Percentiles rank a stretch among this genome's conserved stretches.
These are phyloP conservation scores for Trichonephila clavipes DNA, from an alignment of 1,140 invertebrate species.

Conservation along the genomic window DNA sequence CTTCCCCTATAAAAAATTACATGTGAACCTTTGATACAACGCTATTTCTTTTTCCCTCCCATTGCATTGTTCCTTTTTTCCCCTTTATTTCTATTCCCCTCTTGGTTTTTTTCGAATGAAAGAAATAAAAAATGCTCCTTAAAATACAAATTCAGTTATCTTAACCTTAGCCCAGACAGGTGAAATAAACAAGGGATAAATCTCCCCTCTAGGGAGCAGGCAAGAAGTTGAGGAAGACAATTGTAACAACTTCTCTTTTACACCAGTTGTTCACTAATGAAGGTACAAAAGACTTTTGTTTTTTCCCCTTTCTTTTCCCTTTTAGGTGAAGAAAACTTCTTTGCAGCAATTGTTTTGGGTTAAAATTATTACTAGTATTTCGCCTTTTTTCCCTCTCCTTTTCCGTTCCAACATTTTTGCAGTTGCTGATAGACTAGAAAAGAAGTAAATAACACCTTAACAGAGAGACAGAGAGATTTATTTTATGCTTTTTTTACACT, in stretches of 20 bases:
- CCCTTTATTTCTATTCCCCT: background rate
- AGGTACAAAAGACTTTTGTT: conserved; percentile 47
- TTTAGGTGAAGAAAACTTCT: conserved; percentile 37
- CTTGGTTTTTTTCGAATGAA: background rate
- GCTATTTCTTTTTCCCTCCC: background rate
- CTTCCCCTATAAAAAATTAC: background rate
- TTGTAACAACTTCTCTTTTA: conserved; percentile 64
- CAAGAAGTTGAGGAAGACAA: conserved; percentile 58
- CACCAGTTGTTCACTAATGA: conserved; percentile 67
- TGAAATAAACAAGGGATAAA: conserved; percentile 62
- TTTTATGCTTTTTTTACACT: background rate
- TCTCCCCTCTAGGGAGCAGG: conserved; percentile 22
- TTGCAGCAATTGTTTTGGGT: conserved; percentile 27
- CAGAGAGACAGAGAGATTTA: background rate
- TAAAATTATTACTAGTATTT: conserved; percentile 52
- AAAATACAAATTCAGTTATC: conserved; percentile 69
- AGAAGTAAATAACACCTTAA: conserved; percentile 22
- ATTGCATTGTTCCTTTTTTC: background rate
- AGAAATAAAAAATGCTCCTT: background rate
- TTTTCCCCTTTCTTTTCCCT: background rate
- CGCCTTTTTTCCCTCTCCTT: background rate
- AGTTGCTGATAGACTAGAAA: conserved; percentile 24
- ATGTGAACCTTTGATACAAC: background rate
- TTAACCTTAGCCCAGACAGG: conserved; percentile 47
- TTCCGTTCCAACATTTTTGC: conserved; percentile 24